Conservation (phyloP, 2,888 invertebrate genomes). For the Lamproptera curius region DNA sequence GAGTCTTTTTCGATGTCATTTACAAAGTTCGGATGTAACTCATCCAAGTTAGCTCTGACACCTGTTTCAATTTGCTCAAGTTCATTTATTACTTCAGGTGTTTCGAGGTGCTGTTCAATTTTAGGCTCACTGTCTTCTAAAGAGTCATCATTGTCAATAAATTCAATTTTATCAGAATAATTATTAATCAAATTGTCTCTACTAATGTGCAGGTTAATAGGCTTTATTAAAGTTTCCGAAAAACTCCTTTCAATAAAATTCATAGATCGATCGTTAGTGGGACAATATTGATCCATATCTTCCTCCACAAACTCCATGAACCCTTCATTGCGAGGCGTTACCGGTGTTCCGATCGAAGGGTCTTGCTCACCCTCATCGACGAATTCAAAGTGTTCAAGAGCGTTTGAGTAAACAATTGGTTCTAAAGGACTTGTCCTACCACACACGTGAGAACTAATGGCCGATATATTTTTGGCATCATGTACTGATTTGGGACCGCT, state of each 20-base stretch:
- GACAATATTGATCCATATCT: slow-evolving; percentile 57
- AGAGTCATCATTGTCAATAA: slow-evolving; percentile 32
- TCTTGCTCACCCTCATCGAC: slow-evolving; percentile 92
- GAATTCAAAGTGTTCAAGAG: slow-evolving; percentile 89
- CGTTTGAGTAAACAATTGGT: slow-evolving; percentile 64
- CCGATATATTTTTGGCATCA: slow-evolving; percentile 60
- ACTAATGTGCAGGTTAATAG: slow-evolving; percentile 32
- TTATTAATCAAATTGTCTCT: slow-evolving; percentile 17
- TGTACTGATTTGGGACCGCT: slow-evolving; percentile 59
- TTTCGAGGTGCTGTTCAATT: background rate
- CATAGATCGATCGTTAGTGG: slow-evolving; percentile 67
- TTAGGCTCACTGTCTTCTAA: slow-evolving; percentile 28
- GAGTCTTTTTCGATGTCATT: slow-evolving; percentile 16
- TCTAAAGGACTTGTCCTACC: slow-evolving; percentile 54
- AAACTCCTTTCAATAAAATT: slow-evolving; percentile 76
- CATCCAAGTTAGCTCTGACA: no score
- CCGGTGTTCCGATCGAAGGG: slow-evolving; percentile 80
- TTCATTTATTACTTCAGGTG: background rate
- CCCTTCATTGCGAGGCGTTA: slow-evolving; percentile 52
- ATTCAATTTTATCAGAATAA: slow-evolving; percentile 30
- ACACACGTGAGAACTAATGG: slow-evolving; percentile 62
- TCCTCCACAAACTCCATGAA: slow-evolving; percentile 70
- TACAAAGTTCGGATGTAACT: slow-evolving; percentile 9
- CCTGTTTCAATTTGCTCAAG: slow-evolving; percentile 34
- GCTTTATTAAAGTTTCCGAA: slow-evolving; percentile 56